Base-by-base conservation (phyloP, 2,113 vertebrate genomes). In the Cathartes aura region DNA sequence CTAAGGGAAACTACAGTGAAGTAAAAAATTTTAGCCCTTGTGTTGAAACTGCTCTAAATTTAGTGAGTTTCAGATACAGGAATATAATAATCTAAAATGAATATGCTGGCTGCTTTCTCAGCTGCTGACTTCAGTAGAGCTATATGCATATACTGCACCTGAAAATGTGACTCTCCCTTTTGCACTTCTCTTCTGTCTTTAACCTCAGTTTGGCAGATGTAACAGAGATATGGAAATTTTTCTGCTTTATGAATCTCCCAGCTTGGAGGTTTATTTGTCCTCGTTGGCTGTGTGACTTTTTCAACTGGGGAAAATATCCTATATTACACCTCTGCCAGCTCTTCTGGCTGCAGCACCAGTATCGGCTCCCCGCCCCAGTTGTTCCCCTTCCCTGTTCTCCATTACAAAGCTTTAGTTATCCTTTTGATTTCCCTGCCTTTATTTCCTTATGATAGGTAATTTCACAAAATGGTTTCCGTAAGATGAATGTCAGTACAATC, bases 311-410 rank as follows among this genome's bases (percentile, higher is more conserved):
- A 78, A 73, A 62, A 26, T 17, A 67, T 8, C 40, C 34, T 32
- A 2, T 26, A 19, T 47, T 50, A 8, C 17, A 21, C 18, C 26
- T 47, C 34, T 78, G 34, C 34, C 55, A 26, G 9, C 26, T 21
- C 3, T 47, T 43, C 47, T 47, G 80, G 42, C 74, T 71, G 15
- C 30, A 79, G 62, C 52, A 48, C 26, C 40, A 7, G 4, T 6
- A 47, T 21, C 2, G 0, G 42, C 53, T 75, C 40, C 38, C 22
- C 18, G 45, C 24, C 47, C 27, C 0, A 0, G 5, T 32, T 1
- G 0, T 32, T 85, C 42, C 27, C 16, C 8, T 45, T 82, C 48
- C 22, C 12, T 48, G 8, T 26, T 47, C 63, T 50, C n/a, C 17
- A 2, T 62, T 21, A 66, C 11, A 62, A 64, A 83, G 48, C 59